Percentiles rank a stretch among this genome's conserved stretches.
Conservation (phyloP, 2,797 vertebrate species). For the Philypnodon macrostomus region DNA sequence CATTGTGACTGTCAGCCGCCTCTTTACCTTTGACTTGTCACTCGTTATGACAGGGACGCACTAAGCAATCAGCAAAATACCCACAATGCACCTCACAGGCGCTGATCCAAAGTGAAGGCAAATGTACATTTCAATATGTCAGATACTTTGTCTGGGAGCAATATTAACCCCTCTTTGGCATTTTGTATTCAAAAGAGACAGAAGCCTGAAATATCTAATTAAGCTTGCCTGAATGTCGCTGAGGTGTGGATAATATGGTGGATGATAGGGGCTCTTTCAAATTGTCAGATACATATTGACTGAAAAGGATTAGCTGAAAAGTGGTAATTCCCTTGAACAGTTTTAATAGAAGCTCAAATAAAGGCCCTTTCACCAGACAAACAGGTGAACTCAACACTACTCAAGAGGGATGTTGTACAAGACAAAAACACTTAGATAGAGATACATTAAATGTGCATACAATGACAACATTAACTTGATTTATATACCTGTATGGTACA, state of each 20-base stretch:
- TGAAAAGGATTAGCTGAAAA: conserved; percentile 32
- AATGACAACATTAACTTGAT: too few species aligned
- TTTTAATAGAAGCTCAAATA: conserved; percentile 24
- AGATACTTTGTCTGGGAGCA: conserved; percentile 12
- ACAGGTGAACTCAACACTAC: conserved; percentile 2
- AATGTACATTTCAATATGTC: conserved; percentile 20
- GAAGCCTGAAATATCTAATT: conserved; percentile 22
- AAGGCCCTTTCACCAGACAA: conserved; percentile 21
- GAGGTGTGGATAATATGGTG: conserved; percentile 16
- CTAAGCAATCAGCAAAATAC: too few species aligned
- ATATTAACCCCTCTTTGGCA: conserved; percentile 28
- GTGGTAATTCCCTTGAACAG: conserved; percentile 27
- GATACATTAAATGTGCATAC: background rate
- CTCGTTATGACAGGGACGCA: conserved; percentile 3
- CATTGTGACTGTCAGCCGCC: conserved; percentile 15
- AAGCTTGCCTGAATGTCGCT: conserved; percentile 11
- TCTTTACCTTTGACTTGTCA: conserved; percentile 36
- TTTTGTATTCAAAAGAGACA: conserved; percentile 22
- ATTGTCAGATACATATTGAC: conserved; percentile 14
- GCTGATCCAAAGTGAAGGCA: conserved; percentile 20
- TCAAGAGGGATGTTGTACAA: background rate
- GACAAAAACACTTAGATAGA: background rate
- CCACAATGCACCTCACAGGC: conserved; percentile 14
- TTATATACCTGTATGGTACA: too few species aligned
- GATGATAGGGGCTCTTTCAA: conserved; percentile 20